Evolutionary conservation across 2,797 vertebrate species (phyloP).

Genomic region (Melopsittacus undulatus): DNA sequence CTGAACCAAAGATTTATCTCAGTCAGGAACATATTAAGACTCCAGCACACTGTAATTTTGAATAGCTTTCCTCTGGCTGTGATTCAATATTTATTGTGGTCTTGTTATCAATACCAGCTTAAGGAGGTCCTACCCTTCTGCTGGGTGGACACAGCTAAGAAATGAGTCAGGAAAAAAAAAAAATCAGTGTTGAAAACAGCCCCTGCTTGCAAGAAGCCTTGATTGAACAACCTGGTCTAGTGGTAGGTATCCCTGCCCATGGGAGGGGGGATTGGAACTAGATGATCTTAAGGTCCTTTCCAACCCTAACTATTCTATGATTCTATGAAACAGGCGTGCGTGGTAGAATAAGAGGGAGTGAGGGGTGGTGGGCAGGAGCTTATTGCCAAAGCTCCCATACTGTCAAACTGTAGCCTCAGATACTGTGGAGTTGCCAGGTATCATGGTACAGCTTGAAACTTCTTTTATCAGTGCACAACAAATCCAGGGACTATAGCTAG

Average conservation of each 20-base stretch:
- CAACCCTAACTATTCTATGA: background rate
- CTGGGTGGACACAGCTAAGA: background rate
- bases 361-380: background rate
- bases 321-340: background rate
- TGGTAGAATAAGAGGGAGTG: background rate
- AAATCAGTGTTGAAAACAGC: background rate
- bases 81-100: background rate
- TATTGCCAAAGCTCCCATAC: background rate
- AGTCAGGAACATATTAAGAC: constrained; percentile 23
- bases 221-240: background rate
- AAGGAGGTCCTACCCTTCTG: background rate
- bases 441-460: background rate
- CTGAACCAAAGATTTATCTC: constrained; percentile 14
- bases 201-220: background rate
- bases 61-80: background rate
- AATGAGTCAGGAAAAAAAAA: background rate
- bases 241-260: background rate
- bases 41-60: background rate
- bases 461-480: background rate
- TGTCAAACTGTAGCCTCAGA: background rate
- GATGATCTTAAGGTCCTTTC: background rate
- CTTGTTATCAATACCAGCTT: background rate
- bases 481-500: background rate
- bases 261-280: background rate
- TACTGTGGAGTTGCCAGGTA: background rate